Evolutionary conservation across 2,113 vertebrate genomes (phyloP).

Genomic region (Scomber scombrus): DNA sequence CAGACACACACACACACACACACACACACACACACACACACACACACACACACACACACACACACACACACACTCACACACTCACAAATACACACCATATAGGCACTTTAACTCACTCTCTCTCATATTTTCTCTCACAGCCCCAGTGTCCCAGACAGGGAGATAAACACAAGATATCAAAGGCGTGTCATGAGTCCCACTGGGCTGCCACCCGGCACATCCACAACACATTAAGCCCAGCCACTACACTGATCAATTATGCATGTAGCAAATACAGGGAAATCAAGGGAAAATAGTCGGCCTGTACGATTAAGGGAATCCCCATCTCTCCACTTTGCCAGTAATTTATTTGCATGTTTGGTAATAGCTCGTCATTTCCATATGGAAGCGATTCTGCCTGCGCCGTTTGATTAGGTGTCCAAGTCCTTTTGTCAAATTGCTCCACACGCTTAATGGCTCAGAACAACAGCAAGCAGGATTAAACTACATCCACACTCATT

Average conservation of each 20-base stretch:
- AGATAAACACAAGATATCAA: conserved; percentile 73
- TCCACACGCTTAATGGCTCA: conserved; percentile 5
- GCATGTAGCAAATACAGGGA: conserved; percentile 58
- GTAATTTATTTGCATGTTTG: conserved; percentile 51
- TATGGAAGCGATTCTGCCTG: conserved; percentile 28
- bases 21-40: conserved; percentile 13
- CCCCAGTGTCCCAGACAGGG: conserved; percentile 61
- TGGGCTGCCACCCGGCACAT: conserved; percentile 60
- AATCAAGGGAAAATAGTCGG: conserved; percentile 33
- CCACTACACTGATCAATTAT: conserved; percentile 68
- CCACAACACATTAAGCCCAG: conserved; percentile 62
- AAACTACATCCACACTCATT: too few relatives aligned
- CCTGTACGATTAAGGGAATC: conserved; percentile 56
- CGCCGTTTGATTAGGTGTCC: conserved; percentile 11
- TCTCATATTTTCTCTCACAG: conserved; percentile 48
- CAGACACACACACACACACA: conserved; percentile 34
- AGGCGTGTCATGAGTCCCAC: conserved; percentile 63
- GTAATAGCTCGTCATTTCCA: conserved; percentile 60
- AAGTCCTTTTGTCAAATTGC: not conserved
- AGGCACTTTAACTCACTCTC: conserved; percentile 33
- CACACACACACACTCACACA: conserved; percentile 33
- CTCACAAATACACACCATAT: conserved; percentile 10
- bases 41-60: conserved; percentile 20
- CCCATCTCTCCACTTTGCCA: conserved; percentile 56
- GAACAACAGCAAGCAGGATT: conserved; percentile 14